Percentiles rank a stretch among this genome's conserved stretches.
These are phyloP conservation scores for Pardosa pseudoannulata DNA, from an alignment of 2,888 invertebrate genomes.

Conservation along the genomic window DNA sequence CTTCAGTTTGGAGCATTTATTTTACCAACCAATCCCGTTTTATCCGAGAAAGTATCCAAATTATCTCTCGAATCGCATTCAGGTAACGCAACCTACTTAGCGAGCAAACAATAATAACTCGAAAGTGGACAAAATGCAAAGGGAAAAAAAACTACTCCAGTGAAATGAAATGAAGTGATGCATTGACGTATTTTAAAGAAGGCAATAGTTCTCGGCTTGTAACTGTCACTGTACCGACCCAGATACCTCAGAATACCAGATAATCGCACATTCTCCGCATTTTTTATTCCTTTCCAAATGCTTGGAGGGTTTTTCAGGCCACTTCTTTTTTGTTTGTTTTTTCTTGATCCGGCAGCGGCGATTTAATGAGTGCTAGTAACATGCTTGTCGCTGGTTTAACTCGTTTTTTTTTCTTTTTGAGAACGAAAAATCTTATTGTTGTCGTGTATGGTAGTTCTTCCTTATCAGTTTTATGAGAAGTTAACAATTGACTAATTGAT, in stretches of 20 bases:
- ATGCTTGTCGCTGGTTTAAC: neutral
- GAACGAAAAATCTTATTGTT: neutral
- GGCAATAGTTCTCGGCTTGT: constrained; percentile 8
- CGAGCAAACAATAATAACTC: constrained; percentile 18
- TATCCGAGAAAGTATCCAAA: too few species aligned
- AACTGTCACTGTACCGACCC: constrained; percentile 29
- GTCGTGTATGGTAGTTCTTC: too few species aligned
- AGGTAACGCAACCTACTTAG: constrained; percentile 19
- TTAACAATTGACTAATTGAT: too few species aligned
- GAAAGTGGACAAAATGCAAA: neutral
- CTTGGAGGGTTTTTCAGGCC: constrained; percentile 11
- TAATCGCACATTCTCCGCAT: constrained; percentile 12
- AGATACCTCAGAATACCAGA: constrained; percentile 10
- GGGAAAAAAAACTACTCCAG: neutral
- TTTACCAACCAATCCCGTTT: too few species aligned
- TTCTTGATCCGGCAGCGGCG: neutral
- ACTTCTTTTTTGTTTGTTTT: too few species aligned
- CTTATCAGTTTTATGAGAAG: too few species aligned
- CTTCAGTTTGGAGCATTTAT: too few species aligned
- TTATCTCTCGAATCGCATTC: neutral
- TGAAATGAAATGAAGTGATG: constrained; percentile 6
- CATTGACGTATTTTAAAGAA: neutral
- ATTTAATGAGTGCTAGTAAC: neutral
- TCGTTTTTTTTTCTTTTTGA: neutral
- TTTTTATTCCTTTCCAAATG: constrained; percentile 3